A percentile compares a stretch with the other conserved stretches of the same genome.
phyloP scores from a whole-genome alignment of 37 sponge, comb jelly and placozoan genomes.

The Eunapius fragilis region DNA sequence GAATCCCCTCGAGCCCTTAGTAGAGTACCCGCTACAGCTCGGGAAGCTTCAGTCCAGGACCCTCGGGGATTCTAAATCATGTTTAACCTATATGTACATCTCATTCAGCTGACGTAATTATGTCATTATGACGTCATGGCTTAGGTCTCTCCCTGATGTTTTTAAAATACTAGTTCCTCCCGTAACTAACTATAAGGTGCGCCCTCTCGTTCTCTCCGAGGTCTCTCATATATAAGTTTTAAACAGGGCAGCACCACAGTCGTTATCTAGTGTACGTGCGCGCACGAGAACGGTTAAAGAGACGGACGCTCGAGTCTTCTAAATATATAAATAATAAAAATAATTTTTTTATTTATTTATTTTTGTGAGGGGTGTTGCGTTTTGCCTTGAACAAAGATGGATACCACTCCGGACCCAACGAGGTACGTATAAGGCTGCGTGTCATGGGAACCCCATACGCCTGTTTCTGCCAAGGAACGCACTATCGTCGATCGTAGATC shows the following conservation, averaged over 20 bases:
- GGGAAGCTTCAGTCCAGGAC: too few relatives aligned
- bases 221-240: background rate
- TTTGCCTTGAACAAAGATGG: background rate
- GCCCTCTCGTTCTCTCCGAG: background rate
- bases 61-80: too few relatives aligned
- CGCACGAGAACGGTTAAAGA: too few relatives aligned
- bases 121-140: background rate
- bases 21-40: too few relatives aligned
- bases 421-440: background rate
- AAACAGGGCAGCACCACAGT: background rate
- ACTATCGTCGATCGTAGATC: background rate
- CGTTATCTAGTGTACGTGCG: too few relatives aligned
- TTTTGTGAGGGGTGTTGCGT: background rate
- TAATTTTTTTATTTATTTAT: background rate
- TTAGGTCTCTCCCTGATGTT: background rate
- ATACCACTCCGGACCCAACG: background rate
- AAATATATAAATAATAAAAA: background rate
- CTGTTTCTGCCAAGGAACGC: background rate
- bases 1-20: too few relatives aligned
- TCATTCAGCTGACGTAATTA: background rate
- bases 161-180: background rate
- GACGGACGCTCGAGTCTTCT: background rate
- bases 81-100: too few relatives aligned
- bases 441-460: background rate
- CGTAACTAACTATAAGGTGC: background rate